These are phyloP conservation scores for Orthosia incerta DNA, from an alignment of 2,888 invertebrate genomes.

Conservation along the genomic window DNA sequence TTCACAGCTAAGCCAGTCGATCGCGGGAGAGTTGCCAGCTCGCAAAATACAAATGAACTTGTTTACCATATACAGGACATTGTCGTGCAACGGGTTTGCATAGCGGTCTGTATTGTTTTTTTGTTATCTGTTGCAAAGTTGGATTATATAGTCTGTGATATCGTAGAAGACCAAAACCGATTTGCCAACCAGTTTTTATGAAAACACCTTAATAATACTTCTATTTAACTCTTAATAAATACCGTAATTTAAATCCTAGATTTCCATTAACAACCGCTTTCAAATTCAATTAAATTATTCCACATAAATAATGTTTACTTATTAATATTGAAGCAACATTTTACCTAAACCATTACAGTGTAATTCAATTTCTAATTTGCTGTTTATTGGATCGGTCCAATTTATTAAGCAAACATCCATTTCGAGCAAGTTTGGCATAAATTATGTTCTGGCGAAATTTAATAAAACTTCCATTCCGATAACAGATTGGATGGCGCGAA, in stretches of 20 bases:
- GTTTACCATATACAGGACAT: conserved; percentile 28
- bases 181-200: not conserved
- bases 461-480: conserved; percentile 38
- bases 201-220: too few species aligned
- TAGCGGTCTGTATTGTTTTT: conserved; percentile 17
- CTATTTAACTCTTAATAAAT: not conserved
- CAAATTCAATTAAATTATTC: conserved; percentile 1
- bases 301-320: conserved; percentile 11
- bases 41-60: conserved; percentile 44
- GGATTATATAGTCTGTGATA: not conserved
- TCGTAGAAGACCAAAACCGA: not conserved
- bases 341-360: conserved; percentile 29
- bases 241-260: not conserved
- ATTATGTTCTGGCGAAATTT: conserved; percentile 49
- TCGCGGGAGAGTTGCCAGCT: conserved; percentile 16
- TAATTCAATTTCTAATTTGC: conserved; percentile 45
- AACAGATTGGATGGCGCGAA: conserved; percentile 31
- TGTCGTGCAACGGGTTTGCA: conserved; percentile 45
- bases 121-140: conserved; percentile 11
- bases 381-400: conserved; percentile 51
- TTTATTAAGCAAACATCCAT: conserved; percentile 55
- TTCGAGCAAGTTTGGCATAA: conserved; percentile 52
- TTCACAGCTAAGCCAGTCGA: conserved; percentile 27
- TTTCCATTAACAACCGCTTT: not conserved
- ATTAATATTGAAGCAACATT: conserved; percentile 39